Base-by-base conservation (phyloP, 2,797 vertebrate genomes). In the Hirundo rustica region DNA sequence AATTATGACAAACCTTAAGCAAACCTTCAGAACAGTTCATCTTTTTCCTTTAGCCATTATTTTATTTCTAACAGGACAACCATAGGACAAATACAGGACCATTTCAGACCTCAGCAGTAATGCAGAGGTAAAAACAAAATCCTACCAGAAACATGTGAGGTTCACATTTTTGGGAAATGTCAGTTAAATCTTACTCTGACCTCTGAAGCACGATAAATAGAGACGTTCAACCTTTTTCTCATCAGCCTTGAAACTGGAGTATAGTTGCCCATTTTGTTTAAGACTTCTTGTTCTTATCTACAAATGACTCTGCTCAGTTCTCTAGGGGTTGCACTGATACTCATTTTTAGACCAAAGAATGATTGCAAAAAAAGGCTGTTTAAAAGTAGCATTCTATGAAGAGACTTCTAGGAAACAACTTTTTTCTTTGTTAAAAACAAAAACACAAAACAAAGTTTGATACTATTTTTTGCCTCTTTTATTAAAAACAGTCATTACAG, bases 401-500 rank as follows among this genome's bases (percentile, higher is more conserved):
- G 29, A 23, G 10, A 36, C 44, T 58, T 50, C 47, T 14, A 77
- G 60, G 40, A 94, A 89, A 76, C 25, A 14, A 4, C 7, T 2
- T 27, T 26, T 48, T 6, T 34, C 12, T 36, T 53, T 2, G 4
- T 54, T 79, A 71, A 83, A 77, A 91, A 89, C 55, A 72, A 0
- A 91, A 95, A 75, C 30, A 66, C 58, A 84, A 44, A 81, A 3
- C 67, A 57, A 85, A 83, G 19, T 11, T n/a, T 42, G 55, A 17
- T n/a, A 67, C 73, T 25, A 78, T 7, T 74, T 93, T 92, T 91
- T 72, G 7, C 4, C 13, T 13, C 8, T 71, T 96, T 96, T 96
- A 95, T 95, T 95, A 89, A 84, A 94, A 96, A 60, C 32, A 85
- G 12, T 50, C 32, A 34, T 88, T 70, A 76, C 45, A 96, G 5